Base-by-base conservation (phyloP, 2,888 invertebrate genomes). In the Troides helena region DNA sequence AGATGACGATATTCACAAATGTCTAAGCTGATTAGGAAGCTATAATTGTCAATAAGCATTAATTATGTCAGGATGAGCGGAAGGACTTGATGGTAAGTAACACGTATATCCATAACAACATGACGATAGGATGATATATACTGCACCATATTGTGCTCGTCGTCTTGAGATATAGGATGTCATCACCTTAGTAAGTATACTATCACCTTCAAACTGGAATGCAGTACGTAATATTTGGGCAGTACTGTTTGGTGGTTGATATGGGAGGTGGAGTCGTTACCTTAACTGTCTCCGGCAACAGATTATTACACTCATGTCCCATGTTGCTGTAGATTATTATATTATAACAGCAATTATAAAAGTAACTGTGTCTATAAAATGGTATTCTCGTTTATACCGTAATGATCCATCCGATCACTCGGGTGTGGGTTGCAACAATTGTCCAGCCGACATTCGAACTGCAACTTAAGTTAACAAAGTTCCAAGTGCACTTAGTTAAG, bases 381-480 rank as follows among this genome's bases (percentile, higher is more conserved):
- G 61, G 64, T 57, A 50, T 66, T 69, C 74, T 70, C 81, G 83
- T 82, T 79, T 62, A 36, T 68, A 81, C 67, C 77, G 74, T 58
- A 73, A 69, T 79, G 79, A 73, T 72, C 75, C 75, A 70, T 74
- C 73, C 74, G 70, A 71, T 77, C 71, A 75, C 71, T 81, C 76
- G 80, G 79, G 89, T 87, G 91, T 92, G 90, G 91, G 90, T 77
- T 75, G 87, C 73, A 86, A 81, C 87, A 91, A 92, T 92, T 91
- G 92, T 90, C 90, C 92, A 87, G 85, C 81, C 80, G 87, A 87
- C 87, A 87, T 87, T 87, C 83, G 81, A 80, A 74, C 73, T 72
- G 25, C 66, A 63, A 67, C 69, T 76, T 75, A 84, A 74, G 68
- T 67, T 21, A 75, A 89, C 86, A 90, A 81, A 78, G 90, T 90